phyloP scores from a whole-genome alignment of 2,113 vertebrate species.

The Chionodraco myersi region DNA sequence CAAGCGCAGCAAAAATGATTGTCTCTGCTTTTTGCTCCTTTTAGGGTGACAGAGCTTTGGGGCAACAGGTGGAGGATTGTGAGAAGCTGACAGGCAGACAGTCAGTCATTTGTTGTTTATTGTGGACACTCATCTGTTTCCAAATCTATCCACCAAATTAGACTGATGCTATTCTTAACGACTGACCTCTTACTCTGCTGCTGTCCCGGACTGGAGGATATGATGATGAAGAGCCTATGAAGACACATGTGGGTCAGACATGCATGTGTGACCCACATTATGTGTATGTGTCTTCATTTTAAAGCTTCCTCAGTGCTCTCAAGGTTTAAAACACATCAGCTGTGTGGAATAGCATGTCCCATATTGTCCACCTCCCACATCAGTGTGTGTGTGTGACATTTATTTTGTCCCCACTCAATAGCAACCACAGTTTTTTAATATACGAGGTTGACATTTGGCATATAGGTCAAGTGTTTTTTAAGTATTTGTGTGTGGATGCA shows the following conservation, averaged over 20 bases:
- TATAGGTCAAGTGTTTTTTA: too few relatives aligned
- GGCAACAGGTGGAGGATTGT: conserved; percentile 59
- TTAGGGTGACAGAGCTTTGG: conserved; percentile 31
- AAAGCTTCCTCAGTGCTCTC: neutral
- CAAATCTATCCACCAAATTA: conserved; percentile 6
- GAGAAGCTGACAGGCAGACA: conserved; percentile 1
- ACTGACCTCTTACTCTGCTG: conserved; percentile 36
- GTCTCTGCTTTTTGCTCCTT: conserved; percentile 34
- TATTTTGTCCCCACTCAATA: too few relatives aligned
- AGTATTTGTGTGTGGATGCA: too few relatives aligned
- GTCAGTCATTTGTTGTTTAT: conserved; percentile 23
- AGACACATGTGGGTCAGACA: conserved; percentile 22
- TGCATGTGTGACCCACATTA: conserved; percentile 6
- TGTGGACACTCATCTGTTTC: conserved; percentile 34
- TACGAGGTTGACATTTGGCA: too few relatives aligned
- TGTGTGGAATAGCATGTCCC: neutral
- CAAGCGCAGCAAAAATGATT: conserved; percentile 20
- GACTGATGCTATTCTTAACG: conserved; percentile 52
- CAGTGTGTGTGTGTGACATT: too few relatives aligned
- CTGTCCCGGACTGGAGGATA: neutral
- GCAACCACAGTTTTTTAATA: too few relatives aligned
- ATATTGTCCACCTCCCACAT: too few relatives aligned
- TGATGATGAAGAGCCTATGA: neutral
- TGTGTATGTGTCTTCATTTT: neutral
- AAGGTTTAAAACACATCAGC: neutral